Base-by-base conservation (phyloP, 2,888 invertebrate species). In the Nematopogon swammerdamellus region DNA sequence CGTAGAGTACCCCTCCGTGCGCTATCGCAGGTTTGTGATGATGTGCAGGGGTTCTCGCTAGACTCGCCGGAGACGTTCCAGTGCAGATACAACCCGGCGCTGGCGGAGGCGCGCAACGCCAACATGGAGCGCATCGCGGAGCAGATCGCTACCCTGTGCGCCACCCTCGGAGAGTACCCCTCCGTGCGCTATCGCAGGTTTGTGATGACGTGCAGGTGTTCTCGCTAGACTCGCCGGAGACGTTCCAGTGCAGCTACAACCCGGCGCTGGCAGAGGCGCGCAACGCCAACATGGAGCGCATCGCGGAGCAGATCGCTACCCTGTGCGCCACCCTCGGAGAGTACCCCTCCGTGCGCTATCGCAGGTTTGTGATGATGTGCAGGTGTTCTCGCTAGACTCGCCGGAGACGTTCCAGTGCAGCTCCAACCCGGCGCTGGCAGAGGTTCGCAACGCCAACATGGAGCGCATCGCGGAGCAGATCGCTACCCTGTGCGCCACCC, bases 221-320 rank as follows among this genome's bases (percentile, higher is more conserved):
- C 81, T 95, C 98, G 1, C 76, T 99, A 79, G 99, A 99, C 73
- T 95, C 93, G 17, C 91, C 93, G 14, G 96, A 97, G 64, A 95
- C 97, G 46, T 97, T 99, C 82, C 93, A 95, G 73, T 92, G 92
- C 68, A 94, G 93, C 82, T 99, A 97, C 83, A 97, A 96, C 69
- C 93, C 95, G 6, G 87, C 89, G 42, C 87, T 92, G 63, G 85
- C 89, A 49, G 87, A 89, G 57, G 89, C 91, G 43, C 85, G 96
- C 58, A 88, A 87, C 62, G 90, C 90, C 49, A 92, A 94, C 68
- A 90, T 99, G 87, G 99, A 99, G 73, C 85, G 97, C 55, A 97
- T 97, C 71, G 99, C 99, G n/a, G 99, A 99, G 76, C 99, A 99
- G 77, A 97, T 99, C 50, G 99, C 99, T 1, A 99, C 99, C 1